Percentiles rank a stretch among this genome's conserved stretches.
phyloP scores from a whole-genome alignment of 2,797 vertebrate genomes.

The Amphiprion clarkii region DNA sequence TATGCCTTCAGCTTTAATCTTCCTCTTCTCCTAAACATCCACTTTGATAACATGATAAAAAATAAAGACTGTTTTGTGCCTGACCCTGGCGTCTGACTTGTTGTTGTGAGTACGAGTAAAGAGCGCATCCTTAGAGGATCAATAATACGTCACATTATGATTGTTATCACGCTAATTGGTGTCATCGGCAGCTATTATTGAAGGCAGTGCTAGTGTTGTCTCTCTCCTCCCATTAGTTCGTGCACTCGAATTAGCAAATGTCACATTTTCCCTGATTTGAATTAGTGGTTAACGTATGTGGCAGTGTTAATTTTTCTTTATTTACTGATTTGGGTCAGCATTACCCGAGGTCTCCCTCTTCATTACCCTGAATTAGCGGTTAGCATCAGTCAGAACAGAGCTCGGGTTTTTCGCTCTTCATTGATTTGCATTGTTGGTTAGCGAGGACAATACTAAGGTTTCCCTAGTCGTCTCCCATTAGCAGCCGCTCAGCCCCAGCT shows the following conservation, averaged over 20 bases:
- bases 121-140: constrained; percentile 17
- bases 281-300: constrained; percentile 45
- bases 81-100: constrained; percentile 18
- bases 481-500: constrained; percentile 69
- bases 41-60: neutral
- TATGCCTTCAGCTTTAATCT: neutral
- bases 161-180: constrained; percentile 45
- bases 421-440: constrained; percentile 68
- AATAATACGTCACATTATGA: constrained; percentile 32
- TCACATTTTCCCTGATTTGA: constrained; percentile 25
- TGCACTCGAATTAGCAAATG: constrained; percentile 23
- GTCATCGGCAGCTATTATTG: constrained; percentile 21
- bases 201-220: constrained; percentile 23
- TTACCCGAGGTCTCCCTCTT: constrained; percentile 59
- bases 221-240: constrained; percentile 24
- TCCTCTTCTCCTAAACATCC: neutral
- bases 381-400: constrained; percentile 32
- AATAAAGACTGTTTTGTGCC: constrained; percentile 3
- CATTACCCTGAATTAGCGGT: constrained; percentile 59
- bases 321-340: constrained; percentile 14
- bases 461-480: constrained; percentile 74
- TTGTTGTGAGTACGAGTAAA: constrained; percentile 1
- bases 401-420: constrained; percentile 25
- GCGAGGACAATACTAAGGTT: constrained; percentile 62
- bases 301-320: constrained; percentile 25